phyloP scores from a whole-genome alignment of 1,140 invertebrate species.

The Formica selysi region DNA sequence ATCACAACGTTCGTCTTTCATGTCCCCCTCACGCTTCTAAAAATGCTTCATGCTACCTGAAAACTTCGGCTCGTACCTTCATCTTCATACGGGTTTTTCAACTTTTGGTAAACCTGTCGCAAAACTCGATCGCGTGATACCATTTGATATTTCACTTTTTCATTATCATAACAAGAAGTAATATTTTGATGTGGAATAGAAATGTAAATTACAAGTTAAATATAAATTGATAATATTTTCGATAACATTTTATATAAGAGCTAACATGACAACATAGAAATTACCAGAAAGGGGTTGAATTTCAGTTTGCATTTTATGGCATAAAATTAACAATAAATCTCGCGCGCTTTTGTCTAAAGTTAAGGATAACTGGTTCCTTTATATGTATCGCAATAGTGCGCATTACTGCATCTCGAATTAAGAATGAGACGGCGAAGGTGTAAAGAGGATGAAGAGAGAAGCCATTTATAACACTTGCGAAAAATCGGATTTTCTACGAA shows the following conservation, averaged over 20 bases:
- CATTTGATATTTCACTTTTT: conserved; percentile 12
- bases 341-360: conserved; percentile 39
- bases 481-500: conserved; percentile 46
- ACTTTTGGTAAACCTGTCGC: conserved; percentile 38
- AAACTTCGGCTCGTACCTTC: conserved; percentile 42
- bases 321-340: conserved; percentile 55
- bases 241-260: background rate
- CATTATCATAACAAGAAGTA: background rate
- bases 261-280: conserved; percentile 5
- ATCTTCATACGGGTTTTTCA: conserved; percentile 35
- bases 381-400: conserved; percentile 33
- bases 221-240: conserved; percentile 22
- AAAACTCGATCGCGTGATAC: conserved; percentile 33
- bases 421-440: conserved; percentile 22
- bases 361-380: conserved; percentile 55
- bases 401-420: conserved; percentile 44
- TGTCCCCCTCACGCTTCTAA: conserved; percentile 39
- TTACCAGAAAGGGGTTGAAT: conserved; percentile 6
- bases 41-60: conserved; percentile 26
- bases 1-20: conserved; percentile 52
- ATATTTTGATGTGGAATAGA: background rate
- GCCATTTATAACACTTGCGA: conserved; percentile 35
- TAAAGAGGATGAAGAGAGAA: background rate
- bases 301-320: conserved; percentile 2
- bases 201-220: conserved; percentile 40